These are phyloP conservation scores for Enteromius treurensis DNA, from an alignment of 2,797 vertebrate genomes.

Conservation along the genomic window DNA sequence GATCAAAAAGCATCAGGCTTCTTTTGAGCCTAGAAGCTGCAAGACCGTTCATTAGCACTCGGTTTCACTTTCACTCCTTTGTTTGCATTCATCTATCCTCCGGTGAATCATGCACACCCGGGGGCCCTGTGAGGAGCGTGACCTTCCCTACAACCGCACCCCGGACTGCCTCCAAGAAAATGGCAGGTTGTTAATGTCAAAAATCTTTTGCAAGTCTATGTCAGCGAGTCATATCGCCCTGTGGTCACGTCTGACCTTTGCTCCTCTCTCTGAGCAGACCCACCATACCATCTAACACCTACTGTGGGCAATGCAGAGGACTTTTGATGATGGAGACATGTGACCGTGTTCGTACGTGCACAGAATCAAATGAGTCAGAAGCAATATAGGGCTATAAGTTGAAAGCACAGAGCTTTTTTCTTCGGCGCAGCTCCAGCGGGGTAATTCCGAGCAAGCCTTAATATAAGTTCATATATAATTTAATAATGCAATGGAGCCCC, in stretches of 20 bases:
- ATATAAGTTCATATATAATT: conserved; percentile 34
- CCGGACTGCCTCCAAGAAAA: conserved; percentile 56
- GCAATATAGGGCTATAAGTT: not conserved
- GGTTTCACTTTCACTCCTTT: conserved; percentile 36
- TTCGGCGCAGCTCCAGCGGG: not conserved
- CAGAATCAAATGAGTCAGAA: conserved; percentile 7
- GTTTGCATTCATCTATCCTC: conserved; percentile 40
- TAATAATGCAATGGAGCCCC: conserved; percentile 31
- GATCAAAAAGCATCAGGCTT: conserved; percentile 61
- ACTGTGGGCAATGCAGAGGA: conserved; percentile 9
- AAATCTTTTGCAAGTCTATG: conserved; percentile 40
- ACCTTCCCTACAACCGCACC: conserved; percentile 72
- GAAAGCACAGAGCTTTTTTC: conserved; percentile 17
- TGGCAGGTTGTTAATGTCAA: conserved; percentile 69
- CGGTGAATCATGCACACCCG: conserved; percentile 67
- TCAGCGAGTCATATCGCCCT: conserved; percentile 34
- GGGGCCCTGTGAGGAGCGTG: conserved; percentile 61
- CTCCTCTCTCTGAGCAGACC: conserved; percentile 27
- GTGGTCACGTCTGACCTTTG: conserved; percentile 47
- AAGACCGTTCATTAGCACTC: conserved; percentile 16
- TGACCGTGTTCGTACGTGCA: not conserved
- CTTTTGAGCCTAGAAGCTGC: conserved; percentile 40
- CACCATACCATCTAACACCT: conserved; percentile 45
- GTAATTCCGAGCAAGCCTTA: conserved; percentile 16
- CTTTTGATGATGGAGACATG: conserved; percentile 36